A percentile compares a stretch with the other conserved stretches of the same genome.
Conservation (phyloP, 1,140 invertebrate genomes). For the Aporrectodea caliginosa region DNA sequence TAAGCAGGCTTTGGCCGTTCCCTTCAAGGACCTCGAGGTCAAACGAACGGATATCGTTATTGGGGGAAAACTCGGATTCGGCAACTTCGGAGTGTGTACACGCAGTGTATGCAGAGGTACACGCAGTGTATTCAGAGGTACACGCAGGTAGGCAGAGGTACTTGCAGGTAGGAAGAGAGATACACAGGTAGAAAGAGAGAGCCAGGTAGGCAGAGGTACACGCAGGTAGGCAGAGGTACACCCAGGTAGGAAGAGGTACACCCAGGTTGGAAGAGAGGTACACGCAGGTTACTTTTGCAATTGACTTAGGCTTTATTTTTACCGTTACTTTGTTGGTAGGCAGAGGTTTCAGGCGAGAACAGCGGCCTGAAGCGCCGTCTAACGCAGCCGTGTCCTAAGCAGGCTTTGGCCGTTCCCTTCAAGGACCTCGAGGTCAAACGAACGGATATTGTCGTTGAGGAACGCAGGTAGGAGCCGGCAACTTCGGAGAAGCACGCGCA, state of each 20-base stretch:
- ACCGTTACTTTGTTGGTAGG: too few relatives aligned
- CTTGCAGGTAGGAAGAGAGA: too few relatives aligned
- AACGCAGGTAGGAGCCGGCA: constrained; percentile 86
- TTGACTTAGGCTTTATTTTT: too few relatives aligned
- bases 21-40: constrained; percentile 36
- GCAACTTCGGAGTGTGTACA: constrained; percentile 96
- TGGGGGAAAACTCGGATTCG: constrained; percentile 80
- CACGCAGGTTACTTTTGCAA: too few relatives aligned
- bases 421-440: constrained; percentile 35
- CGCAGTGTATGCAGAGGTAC: too few relatives aligned
- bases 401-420: constrained; percentile 35
- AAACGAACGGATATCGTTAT: constrained; percentile 59
- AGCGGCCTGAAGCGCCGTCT: constrained; percentile 71
- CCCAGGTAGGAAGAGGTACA: too few relatives aligned
- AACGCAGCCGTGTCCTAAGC: constrained; percentile 81
- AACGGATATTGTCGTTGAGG: constrained; percentile 63
- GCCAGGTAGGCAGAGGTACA: too few relatives aligned
- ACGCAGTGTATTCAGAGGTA: too few relatives aligned
- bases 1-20: constrained; percentile 57
- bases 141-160: constrained; percentile 90
- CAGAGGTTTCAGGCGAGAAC: too few relatives aligned
- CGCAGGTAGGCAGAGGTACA: too few relatives aligned
- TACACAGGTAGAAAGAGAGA: too few relatives aligned
- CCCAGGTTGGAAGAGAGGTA: too few relatives aligned
- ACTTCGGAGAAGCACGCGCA: constrained; percentile 95